Base-by-base conservation (phyloP, 1,140 invertebrate species). In the Lucilia cuprina region DNA sequence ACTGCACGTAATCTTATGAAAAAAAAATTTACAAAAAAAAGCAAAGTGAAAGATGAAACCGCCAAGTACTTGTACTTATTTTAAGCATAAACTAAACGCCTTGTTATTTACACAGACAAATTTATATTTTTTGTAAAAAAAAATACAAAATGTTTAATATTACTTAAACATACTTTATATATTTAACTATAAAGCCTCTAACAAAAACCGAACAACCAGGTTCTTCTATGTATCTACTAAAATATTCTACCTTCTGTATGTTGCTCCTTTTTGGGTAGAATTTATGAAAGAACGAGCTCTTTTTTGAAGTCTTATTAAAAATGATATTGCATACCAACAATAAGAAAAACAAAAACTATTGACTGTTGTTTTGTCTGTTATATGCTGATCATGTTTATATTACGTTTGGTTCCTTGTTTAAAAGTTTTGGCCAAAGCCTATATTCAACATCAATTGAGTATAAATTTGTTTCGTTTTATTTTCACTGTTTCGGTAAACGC, bases 401-500 rank as follows among this genome's bases (percentile, higher is more conserved):
- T 14, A 60, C 50, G 17, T 60, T 60, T 13, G n/a, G n/a, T 70
- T 70, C n/a, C 34, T 49, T 49, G n/a, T 49, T 41, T 60, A 12
- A 12, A 19, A 70, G n/a, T 19, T 21, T 21, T 19, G 19, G n/a
- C 60, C 25, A 30, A 21, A 70, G 17, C 25, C 17, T 21, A 50
- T 21, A 50, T 47, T 80, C 47, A 49, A 49, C 77, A 49, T 80
- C 77, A 80, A 80, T 80, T 80, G 77, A 80, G 77, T 80, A 80
- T 50, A 80, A 80, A 80, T 49, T 80, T 80, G 77, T 80, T 80
- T 80, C 77, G 77, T 80, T 80, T 78, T 84, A 84, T 85, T 85
- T 77, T 83, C 80, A 78, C 80, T 82, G 78, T 82, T 75, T 85
- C 60, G 65, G 85, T 85, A 84, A 85, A 86, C 85, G 85, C 86